Evolutionary conservation across 1,140 invertebrate species (phyloP), one percentile per base, ranked within the genome.

Genomic region (Galendromus occidentalis): DNA sequence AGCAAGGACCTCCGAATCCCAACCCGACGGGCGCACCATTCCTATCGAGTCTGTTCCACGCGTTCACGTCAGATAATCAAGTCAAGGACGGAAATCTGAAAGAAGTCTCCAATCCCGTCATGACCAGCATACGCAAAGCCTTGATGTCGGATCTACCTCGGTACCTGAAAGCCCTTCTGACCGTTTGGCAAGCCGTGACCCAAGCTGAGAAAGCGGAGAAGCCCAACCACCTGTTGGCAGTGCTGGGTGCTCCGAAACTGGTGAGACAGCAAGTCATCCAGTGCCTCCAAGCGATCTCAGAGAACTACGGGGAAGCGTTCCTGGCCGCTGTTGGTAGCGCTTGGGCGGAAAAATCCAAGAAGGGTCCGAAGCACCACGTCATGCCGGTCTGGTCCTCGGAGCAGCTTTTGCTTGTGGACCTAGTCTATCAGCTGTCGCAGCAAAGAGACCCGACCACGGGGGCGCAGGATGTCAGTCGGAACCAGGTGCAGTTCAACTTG

Each of bases 271-370:
- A 88, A 68, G 79, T 94, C 29, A 74, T 93, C 64, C 86, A 90
- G 72, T 84, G 92, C 66, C 74, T 94, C 0, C 89, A 86, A 72
- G 89, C 91, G 1, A 85, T 94, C 51, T 87, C 88, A 17, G 80
- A 88, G 44, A 85, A 88, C 73, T 87, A 94, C 75, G 84, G 86
- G 33, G 79, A 82, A 14, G 85, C 85, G 72, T 87, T 94, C 67
- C 76, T 94, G 63, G 84, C 85, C 20, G 86, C 89, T 14, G 80
- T 93, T 67, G 86, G 87, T n/a, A 83, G 90, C 44, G 87, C 87
- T 41, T 92, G 90, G 89, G 84, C 87, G 73, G 88, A 91, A 71
- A 78, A 84, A 63, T 78, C 82, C 68, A 70, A 71, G 64, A 74
- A 72, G 69, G 30, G 65, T 25, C 22, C 14, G 17, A 65, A 65